Evolutionary conservation across 2,888 invertebrate species (phyloP).

Genomic region (Pemphredon lugubris): DNA sequence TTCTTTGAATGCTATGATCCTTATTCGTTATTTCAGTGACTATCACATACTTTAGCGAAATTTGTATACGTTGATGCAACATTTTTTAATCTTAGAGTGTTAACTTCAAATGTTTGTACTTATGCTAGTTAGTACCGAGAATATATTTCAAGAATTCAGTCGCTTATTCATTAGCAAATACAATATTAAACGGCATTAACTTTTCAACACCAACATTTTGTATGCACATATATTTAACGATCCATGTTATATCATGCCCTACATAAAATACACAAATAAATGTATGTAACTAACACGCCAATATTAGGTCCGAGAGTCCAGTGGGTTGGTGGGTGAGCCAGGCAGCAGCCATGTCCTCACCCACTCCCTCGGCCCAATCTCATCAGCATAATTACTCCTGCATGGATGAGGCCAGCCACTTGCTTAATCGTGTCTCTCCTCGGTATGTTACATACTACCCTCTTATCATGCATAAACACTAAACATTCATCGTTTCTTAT

Average conservation of each 20-base stretch:
- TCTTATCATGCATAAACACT: constrained; percentile 54
- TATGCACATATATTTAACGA: constrained; percentile 44
- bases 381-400: constrained; percentile 78
- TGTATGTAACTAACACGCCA: constrained; percentile 74
- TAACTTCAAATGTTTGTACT: constrained; percentile 15
- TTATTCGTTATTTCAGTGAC: constrained; percentile 14
- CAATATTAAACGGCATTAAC: not conserved
- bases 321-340: constrained; percentile 80
- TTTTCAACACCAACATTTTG: constrained; percentile 17
- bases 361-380: constrained; percentile 78
- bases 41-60: constrained; percentile 9
- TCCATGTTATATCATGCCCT: constrained; percentile 37
- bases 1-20: constrained; percentile 34
- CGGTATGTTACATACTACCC: constrained; percentile 76
- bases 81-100: constrained; percentile 24
- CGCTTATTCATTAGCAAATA: not conserved
- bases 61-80: not conserved
- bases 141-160: constrained; percentile 5
- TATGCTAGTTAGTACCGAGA: constrained; percentile 23
- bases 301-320: constrained; percentile 80
- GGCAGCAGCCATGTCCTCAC: constrained; percentile 80
- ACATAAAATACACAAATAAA: constrained; percentile 54
- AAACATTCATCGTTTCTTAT: constrained; percentile 26
- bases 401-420: constrained; percentile 80
- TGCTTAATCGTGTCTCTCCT: constrained; percentile 79